phyloP scores from a whole-genome alignment of 2,888 invertebrate species.

The Smittia aterrima region DNA sequence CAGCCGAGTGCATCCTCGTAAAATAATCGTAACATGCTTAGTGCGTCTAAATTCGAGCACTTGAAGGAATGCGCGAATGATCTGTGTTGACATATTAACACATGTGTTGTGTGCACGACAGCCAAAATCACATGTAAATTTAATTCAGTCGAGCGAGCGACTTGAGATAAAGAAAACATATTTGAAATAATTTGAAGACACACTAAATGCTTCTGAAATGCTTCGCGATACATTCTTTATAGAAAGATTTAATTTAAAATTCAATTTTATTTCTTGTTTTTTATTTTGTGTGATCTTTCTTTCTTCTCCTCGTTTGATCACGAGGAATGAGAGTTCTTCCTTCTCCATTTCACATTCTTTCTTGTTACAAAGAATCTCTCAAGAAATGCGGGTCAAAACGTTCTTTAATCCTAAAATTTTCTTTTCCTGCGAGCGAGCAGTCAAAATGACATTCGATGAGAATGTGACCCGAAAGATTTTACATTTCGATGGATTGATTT shows the following conservation, averaged over 20 bases:
- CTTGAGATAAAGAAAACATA: slow-evolving; percentile 34
- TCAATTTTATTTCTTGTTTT: slow-evolving; percentile 33
- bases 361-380: slow-evolving; percentile 16
- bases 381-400: slow-evolving; percentile 40
- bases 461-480: slow-evolving; percentile 1
- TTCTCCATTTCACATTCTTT: slow-evolving; percentile 38
- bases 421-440: background rate
- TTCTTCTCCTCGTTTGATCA: slow-evolving; percentile 28
- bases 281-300: slow-evolving; percentile 21
- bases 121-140: slow-evolving; percentile 41
- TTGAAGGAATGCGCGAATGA: slow-evolving; percentile 39
- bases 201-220: slow-evolving; percentile 33
- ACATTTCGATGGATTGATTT: background rate
- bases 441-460: background rate
- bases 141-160: slow-evolving; percentile 29
- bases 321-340: slow-evolving; percentile 15
- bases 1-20: slow-evolving; percentile 33
- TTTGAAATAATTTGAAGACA: slow-evolving; percentile 41
- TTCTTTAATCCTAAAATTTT: background rate
- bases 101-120: slow-evolving; percentile 41
- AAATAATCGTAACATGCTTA: slow-evolving; percentile 1
- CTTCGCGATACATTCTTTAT: slow-evolving; percentile 21
- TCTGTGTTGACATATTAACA: slow-evolving; percentile 32
- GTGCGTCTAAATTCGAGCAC: slow-evolving; percentile 18
- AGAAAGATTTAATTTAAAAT: slow-evolving; percentile 40